Conservation (phyloP, 2,888 invertebrate species). For the Bhutanitis thaidina region DNA sequence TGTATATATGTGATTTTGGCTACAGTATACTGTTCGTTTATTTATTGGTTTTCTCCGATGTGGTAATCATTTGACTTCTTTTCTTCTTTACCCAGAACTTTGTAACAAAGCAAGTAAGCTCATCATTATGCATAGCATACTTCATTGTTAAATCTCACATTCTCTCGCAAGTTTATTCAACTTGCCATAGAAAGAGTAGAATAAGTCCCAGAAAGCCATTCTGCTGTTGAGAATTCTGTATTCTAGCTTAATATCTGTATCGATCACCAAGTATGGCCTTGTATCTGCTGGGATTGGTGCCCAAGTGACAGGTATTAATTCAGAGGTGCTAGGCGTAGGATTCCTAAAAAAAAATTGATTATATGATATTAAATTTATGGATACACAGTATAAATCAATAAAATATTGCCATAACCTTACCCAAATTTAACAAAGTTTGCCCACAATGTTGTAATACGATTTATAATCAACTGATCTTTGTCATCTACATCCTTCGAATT, state of each 20-base stretch:
- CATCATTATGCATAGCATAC: too few species aligned
- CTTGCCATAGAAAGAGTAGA: constrained; percentile 53
- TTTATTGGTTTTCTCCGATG: too few species aligned
- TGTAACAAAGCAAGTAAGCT: too few species aligned
- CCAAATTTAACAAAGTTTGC: constrained; percentile 66
- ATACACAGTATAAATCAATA: too few species aligned
- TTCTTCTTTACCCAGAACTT: too few species aligned
- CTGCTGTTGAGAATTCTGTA: constrained; percentile 50
- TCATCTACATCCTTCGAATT: constrained; percentile 30
- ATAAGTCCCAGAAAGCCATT: constrained; percentile 70
- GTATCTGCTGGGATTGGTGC: constrained; percentile 37
- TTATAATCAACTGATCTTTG: constrained; percentile 43
- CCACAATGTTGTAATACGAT: constrained; percentile 59
- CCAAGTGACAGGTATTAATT: constrained; percentile 53
- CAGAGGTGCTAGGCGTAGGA: constrained; percentile 48
- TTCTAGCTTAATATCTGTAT: constrained; percentile 44
- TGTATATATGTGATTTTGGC: too few species aligned
- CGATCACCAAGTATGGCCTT: constrained; percentile 57
- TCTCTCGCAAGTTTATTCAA: constrained; percentile 44
- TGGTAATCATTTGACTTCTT: too few species aligned
- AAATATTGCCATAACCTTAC: constrained; percentile 34
- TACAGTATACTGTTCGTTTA: too few species aligned
- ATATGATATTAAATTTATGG: not conserved
- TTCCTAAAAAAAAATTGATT: constrained; percentile 40
- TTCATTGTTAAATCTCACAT: constrained; percentile 28